Conservation (phyloP, 1,140 invertebrate genomes). For the Cardiocondyla obscurior region DNA sequence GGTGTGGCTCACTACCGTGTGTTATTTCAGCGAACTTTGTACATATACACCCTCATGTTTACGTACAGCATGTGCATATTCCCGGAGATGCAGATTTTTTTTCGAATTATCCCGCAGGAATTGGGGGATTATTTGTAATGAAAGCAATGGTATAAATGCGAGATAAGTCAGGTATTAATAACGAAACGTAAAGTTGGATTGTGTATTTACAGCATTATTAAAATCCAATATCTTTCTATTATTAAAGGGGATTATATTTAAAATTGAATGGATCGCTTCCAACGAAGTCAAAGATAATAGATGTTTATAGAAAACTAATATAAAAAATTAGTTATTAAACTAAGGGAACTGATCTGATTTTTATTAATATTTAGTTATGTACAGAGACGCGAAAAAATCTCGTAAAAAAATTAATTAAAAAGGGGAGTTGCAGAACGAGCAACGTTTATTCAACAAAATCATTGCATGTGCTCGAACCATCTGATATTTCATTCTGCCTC, state of each 20-base stretch:
- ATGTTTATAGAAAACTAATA: too few relatives aligned
- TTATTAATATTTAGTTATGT: not conserved
- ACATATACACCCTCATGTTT: conserved; percentile 62
- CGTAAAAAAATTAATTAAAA: not conserved
- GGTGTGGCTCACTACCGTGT: conserved; percentile 72
- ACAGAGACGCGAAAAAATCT: not conserved
- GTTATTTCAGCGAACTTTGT: conserved; percentile 56
- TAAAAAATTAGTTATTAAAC: too few relatives aligned
- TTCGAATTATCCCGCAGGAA: not conserved
- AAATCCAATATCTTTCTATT: not conserved
- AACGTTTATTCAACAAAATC: conserved; percentile 30
- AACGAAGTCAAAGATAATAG: not conserved
- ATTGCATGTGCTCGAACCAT: conserved; percentile 69
- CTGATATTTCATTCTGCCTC: conserved; percentile 65
- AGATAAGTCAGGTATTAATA: conserved; percentile 11
- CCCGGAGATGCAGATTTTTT: conserved; percentile 1
- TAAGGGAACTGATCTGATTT: too few relatives aligned
- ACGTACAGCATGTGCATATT: conserved; percentile 62
- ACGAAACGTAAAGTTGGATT: not conserved
- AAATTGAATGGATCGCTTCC: not conserved
- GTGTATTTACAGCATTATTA: not conserved
- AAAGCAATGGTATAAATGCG: not conserved
- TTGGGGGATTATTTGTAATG: not conserved
- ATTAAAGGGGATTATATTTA: not conserved
- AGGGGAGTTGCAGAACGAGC: not conserved